These are phyloP conservation scores for Pseudocheirus occidentalis DNA, from an alignment of 2,797 vertebrate genomes.

Conservation along the genomic window DNA sequence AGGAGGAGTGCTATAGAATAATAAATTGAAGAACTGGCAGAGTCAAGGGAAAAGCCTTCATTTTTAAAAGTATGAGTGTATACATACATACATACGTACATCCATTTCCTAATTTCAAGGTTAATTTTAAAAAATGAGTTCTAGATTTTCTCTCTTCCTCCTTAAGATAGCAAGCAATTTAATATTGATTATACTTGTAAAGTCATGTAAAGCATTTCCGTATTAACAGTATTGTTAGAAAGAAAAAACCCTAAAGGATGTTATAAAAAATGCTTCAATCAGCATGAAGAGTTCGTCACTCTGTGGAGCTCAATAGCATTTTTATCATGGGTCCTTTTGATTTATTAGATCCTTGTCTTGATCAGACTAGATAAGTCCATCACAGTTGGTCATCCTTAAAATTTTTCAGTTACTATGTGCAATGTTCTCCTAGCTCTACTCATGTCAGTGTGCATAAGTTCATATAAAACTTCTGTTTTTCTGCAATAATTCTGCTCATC, in stretches of 20 bases:
- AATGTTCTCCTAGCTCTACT: neutral
- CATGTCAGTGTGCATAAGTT: neutral
- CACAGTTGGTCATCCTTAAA: neutral
- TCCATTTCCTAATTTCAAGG: neutral
- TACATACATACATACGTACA: neutral
- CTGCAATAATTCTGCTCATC: neutral
- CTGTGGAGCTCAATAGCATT: neutral
- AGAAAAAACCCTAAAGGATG: neutral
- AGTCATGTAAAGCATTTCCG: neutral
- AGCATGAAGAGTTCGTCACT: neutral
- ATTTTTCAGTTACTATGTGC: neutral
- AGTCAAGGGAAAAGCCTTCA: neutral
- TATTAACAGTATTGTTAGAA: neutral
- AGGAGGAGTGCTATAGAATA: neutral
- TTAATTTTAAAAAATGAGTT: neutral
- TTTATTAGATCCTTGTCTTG: neutral
- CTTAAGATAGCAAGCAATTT: neutral
- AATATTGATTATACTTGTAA: neutral
- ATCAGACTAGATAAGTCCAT: neutral
- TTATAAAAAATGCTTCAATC: neutral
- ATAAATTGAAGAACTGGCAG: neutral
- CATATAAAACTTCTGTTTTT: neutral
- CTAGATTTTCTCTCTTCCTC: neutral
- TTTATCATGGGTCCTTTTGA: neutral
- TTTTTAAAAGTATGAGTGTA: neutral